Evolutionary conservation across 2,113 vertebrate species (phyloP).

Genomic region (Ciconia boyciana): DNA sequence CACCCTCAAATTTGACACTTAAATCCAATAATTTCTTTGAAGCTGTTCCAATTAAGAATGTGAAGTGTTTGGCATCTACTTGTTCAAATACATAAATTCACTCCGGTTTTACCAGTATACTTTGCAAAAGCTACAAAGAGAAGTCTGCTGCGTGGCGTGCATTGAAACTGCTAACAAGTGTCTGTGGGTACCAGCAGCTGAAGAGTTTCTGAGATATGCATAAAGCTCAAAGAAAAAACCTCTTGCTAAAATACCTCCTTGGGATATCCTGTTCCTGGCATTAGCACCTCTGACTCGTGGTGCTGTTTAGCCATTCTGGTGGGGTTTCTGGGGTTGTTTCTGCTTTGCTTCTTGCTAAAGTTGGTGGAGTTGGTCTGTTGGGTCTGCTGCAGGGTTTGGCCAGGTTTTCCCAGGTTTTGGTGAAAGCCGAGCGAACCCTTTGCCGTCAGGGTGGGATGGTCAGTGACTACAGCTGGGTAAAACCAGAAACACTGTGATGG

Average conservation of each 20-base stretch:
- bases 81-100: not conserved
- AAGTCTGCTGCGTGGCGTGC: rapidly evolving
- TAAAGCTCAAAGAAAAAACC: not conserved
- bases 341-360: not conserved
- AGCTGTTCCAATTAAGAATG: not conserved
- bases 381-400: not conserved
- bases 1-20: not conserved
- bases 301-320: not conserved
- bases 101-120: not conserved
- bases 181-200: not conserved
- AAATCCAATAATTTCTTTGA: not conserved
- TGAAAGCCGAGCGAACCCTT: not conserved
- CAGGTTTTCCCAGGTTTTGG: not conserved
- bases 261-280: not conserved
- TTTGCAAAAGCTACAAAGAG: not conserved
- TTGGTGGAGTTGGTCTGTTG: not conserved
- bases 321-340: not conserved
- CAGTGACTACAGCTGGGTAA: not conserved
- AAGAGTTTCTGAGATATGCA: not conserved
- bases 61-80: not conserved
- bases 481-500: rapidly evolving
- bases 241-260: not conserved
- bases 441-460: not conserved
- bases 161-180: not conserved
- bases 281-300: rapidly evolving